Percentiles rank a stretch among this genome's conserved stretches.
These are phyloP conservation scores for Machaerirhynchus nigripectus DNA, from an alignment of 2,113 vertebrate genomes.

Conservation along the genomic window DNA sequence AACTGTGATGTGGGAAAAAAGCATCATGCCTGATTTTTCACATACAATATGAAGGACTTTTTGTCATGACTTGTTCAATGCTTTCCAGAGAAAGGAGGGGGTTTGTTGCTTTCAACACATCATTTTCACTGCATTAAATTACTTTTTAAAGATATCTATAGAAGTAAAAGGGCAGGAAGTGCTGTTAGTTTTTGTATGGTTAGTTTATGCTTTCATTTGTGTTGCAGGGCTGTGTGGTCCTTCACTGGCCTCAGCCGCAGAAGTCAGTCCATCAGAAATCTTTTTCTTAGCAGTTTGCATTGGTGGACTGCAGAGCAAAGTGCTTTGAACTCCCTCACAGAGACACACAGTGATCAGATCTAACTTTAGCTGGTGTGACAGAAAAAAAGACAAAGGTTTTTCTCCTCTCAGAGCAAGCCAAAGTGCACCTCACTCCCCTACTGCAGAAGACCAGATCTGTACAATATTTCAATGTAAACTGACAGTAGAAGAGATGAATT, in stretches of 20 bases:
- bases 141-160: neutral
- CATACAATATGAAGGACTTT: neutral
- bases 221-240: neutral
- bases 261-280: neutral
- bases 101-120: neutral
- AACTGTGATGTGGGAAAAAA: neutral
- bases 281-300: neutral
- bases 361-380: neutral
- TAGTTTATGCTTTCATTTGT: neutral
- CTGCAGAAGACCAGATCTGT: neutral
- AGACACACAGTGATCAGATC: neutral
- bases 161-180: neutral
- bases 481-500: conserved; percentile 71
- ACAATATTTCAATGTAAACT: conserved; percentile 65
- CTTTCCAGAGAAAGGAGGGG: neutral
- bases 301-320: neutral
- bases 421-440: neutral
- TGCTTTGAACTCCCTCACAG: neutral
- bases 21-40: neutral
- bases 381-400: neutral
- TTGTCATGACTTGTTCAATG: neutral
- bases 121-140: neutral
- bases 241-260: neutral
- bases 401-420: neutral
- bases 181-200: neutral